Evolutionary conservation across 1,140 invertebrate species (phyloP).

Genomic region (Anadara kagoshimensis): DNA sequence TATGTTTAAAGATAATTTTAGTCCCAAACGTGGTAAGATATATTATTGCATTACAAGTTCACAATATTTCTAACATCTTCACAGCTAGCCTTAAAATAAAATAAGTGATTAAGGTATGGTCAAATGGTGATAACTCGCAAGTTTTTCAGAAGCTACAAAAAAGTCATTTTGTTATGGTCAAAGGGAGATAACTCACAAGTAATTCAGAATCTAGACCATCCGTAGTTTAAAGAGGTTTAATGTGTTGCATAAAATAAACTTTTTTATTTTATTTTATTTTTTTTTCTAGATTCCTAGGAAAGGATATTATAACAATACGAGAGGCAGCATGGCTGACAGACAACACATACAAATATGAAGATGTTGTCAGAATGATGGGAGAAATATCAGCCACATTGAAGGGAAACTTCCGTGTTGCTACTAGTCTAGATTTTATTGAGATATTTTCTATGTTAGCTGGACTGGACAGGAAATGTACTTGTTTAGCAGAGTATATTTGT

Average conservation of each 20-base stretch:
- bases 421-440: conserved; percentile 65
- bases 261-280: conserved; percentile 10
- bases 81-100: too few relatives aligned
- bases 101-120: too few relatives aligned
- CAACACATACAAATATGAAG: conserved; percentile 73
- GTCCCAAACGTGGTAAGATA: too few relatives aligned
- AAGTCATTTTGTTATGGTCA: too few relatives aligned
- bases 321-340: conserved; percentile 73
- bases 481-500: conserved; percentile 67
- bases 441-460: conserved; percentile 55
- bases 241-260: background rate
- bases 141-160: too few relatives aligned
- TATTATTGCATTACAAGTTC: too few relatives aligned
- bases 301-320: conserved; percentile 71
- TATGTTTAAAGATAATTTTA: too few relatives aligned
- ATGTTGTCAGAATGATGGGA: conserved; percentile 73
- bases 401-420: conserved; percentile 66
- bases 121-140: too few relatives aligned
- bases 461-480: conserved; percentile 45
- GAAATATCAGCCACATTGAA: conserved; percentile 67
- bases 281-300: conserved; percentile 66
- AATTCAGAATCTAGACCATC: too few relatives aligned
- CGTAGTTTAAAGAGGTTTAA: background rate
- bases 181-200: too few relatives aligned
- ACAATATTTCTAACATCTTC: too few relatives aligned